Conservation (phyloP, 2,888 invertebrate genomes). For the Cremastinae sp. region DNA sequence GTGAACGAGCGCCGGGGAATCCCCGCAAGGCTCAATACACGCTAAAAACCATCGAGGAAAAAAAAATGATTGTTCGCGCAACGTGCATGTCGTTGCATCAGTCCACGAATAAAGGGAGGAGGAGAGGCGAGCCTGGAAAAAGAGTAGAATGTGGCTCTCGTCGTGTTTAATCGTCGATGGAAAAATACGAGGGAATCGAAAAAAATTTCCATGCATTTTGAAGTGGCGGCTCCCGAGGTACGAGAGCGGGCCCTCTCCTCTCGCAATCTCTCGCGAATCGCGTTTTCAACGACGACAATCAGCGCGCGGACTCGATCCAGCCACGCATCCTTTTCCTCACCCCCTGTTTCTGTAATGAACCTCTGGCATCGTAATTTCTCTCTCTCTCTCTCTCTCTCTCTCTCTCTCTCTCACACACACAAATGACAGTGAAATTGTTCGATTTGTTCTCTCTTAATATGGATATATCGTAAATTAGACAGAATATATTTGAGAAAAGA, state of each 20-base stretch:
- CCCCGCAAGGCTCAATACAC: constrained; percentile 63
- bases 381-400: no score
- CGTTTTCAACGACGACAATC: constrained; percentile 36
- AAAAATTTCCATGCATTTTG: constrained; percentile 34
- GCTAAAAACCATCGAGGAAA: constrained; percentile 58
- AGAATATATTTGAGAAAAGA: no score
- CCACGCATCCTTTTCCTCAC: constrained; percentile 24
- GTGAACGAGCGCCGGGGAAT: constrained; percentile 49
- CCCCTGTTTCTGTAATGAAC: constrained; percentile 16
- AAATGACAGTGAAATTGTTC: not conserved
- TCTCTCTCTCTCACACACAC: no score
- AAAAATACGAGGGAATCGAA: constrained; percentile 36
- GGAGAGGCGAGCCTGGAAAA: not conserved
- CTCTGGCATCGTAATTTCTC: no score
- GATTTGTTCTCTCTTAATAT: not conserved
- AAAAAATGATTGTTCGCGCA: constrained; percentile 67
- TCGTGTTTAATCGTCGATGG: constrained; percentile 49
- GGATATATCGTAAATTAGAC: not conserved
- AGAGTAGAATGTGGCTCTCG: constrained; percentile 41
- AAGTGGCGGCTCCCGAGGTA: constrained; percentile 2
- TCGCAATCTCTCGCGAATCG: constrained; percentile 30
- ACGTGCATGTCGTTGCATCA: constrained; percentile 15
- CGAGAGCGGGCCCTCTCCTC: no score
- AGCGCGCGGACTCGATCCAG: constrained; percentile 24
- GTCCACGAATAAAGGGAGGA: constrained; percentile 17